Conservation (phyloP, 2,888 invertebrate genomes). For the Lysandra bellargus region DNA sequence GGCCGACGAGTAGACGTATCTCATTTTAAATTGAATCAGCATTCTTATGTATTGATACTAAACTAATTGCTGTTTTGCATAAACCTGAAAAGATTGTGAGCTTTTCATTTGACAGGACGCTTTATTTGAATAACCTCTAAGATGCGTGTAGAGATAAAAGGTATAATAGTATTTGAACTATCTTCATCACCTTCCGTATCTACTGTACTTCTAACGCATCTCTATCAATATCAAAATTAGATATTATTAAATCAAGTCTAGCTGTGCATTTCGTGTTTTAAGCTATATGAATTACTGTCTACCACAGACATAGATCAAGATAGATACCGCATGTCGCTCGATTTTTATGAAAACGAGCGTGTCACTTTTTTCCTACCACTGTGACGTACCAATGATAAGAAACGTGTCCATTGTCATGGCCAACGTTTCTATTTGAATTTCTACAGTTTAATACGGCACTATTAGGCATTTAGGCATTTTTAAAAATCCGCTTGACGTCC, state of each 20-base stretch:
- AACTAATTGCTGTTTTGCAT: constrained; percentile 25
- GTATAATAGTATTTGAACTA: background rate
- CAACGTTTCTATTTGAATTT: no score
- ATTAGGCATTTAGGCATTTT: no score
- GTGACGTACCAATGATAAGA: no score
- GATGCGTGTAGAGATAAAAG: background rate
- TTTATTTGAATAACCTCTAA: background rate
- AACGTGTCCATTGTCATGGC: no score
- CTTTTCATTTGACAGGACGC: constrained; percentile 2
- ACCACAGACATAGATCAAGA: no score
- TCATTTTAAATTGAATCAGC: constrained; percentile 77
- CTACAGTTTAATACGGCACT: no score
- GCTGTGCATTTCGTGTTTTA: background rate
- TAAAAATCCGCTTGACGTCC: no score
- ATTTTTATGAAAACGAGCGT: no score
- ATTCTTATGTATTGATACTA: constrained; percentile 49
- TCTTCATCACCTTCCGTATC: background rate
- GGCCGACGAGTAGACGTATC: constrained; percentile 72
- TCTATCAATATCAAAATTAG: background rate
- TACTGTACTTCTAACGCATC: background rate
- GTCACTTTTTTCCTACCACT: no score
- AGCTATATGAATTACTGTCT: background rate
- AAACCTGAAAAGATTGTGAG: constrained; percentile 7
- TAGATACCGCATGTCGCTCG: no score
- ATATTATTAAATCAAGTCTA: background rate